A percentile compares a stretch with the other conserved stretches of the same genome.
Conservation (phyloP, 2,113 vertebrate species). For the Crotalus horridus region DNA sequence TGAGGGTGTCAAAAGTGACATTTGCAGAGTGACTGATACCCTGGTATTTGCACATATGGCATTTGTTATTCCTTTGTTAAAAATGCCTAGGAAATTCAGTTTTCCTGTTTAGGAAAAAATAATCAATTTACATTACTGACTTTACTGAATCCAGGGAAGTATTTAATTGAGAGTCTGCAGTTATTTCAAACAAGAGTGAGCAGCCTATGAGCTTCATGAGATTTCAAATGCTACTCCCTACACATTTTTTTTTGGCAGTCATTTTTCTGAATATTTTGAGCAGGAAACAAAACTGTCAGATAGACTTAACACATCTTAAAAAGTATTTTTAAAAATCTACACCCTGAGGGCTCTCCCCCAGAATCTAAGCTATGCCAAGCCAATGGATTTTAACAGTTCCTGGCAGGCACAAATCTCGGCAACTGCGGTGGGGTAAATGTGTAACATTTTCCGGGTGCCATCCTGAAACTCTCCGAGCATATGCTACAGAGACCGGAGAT, state of each 20-base stretch:
- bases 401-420: neutral
- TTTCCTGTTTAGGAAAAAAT: neutral
- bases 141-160: neutral
- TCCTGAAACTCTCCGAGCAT: neutral
- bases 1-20: neutral
- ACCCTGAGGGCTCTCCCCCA: neutral
- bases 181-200: neutral
- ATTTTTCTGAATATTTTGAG: neutral
- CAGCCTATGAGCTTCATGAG: neutral
- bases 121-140: neutral
- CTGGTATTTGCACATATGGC: neutral
- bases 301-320: neutral
- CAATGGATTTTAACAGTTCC: neutral
- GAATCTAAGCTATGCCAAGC: neutral
- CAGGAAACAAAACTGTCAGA: neutral
- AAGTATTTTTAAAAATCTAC: neutral
- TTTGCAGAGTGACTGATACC: neutral
- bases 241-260: neutral
- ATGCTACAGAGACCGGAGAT: neutral
- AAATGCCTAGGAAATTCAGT: neutral
- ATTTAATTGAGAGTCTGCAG: neutral
- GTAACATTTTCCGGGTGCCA: neutral
- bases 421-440: neutral
- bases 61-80: neutral
- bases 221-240: neutral